Percentiles rank a stretch among this genome's conserved stretches.
Evolutionary conservation across 2,797 vertebrate genomes (phyloP).

Genomic region (Lateolabrax maculatus): DNA sequence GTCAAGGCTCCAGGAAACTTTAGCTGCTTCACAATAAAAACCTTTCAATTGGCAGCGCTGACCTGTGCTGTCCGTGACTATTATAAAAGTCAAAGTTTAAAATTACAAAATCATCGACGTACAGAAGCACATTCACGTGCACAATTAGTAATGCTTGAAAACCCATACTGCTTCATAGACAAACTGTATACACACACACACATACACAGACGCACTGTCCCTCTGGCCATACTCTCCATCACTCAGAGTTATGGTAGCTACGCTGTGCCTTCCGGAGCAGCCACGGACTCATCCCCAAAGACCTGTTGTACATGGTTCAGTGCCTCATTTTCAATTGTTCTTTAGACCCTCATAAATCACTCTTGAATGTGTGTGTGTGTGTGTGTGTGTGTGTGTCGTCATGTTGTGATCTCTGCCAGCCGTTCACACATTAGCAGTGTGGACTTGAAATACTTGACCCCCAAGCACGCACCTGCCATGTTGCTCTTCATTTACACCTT

Average conservation of each 20-base stretch:
- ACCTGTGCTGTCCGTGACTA: background rate
- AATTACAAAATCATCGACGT: no score
- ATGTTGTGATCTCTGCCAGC: conserved; percentile 48
- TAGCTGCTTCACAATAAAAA: conserved; percentile 10
- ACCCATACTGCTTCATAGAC: conserved; percentile 3
- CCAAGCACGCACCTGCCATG: conserved; percentile 42
- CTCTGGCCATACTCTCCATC: conserved; percentile 53
- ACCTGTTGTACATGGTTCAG: conserved; percentile 73
- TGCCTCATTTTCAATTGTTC: conserved; percentile 81
- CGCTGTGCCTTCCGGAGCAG: conserved; percentile 55
- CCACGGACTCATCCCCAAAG: conserved; percentile 64
- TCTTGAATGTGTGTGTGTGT: conserved; percentile 35
- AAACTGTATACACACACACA: background rate
- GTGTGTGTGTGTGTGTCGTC: background rate
- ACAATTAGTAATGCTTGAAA: background rate
- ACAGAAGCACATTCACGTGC: background rate
- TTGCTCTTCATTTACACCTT: conserved; percentile 43
- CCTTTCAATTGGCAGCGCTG: background rate
- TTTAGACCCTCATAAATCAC: conserved; percentile 77
- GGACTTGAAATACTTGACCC: conserved; percentile 54
- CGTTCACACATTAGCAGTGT: conserved; percentile 56
- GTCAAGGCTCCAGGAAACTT: background rate
- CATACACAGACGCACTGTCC: conserved; percentile 7
- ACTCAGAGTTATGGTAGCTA: conserved; percentile 66
- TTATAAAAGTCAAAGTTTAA: background rate